Base-by-base conservation (phyloP, 2,797 vertebrate genomes). In the Falco peregrinus region DNA sequence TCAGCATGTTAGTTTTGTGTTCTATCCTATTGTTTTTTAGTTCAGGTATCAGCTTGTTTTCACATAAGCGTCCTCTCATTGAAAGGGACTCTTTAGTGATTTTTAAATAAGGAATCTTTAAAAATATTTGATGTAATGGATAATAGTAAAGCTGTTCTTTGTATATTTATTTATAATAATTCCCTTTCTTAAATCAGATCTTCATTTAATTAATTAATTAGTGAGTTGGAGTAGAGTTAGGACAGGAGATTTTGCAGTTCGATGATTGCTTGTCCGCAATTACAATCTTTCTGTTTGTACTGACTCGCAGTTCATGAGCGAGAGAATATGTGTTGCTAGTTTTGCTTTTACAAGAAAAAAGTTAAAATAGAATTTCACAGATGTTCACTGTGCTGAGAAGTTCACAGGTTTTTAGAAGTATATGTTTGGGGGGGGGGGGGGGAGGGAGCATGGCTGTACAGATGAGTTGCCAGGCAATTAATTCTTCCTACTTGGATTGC, bases 381-480 rank as follows among this genome's bases (percentile, higher is more conserved):
- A 82, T 93, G 68, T 92, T 95, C 53, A 6, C n/a, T 87, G 50
- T 91, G 50, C 60, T 37, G 78, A 87, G 91, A 85, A 78, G 86
- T 92, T 95, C 86, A 75, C 64, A 63, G 78, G 65, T 71, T 95
- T 93, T 68, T 75, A 91, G 75, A 69, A 87, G 86, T 90, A 11
- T 63, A 20, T 91, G 68, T 89, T 95, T 95, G 84, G 80, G 88
- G 70, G 50, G 84, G 60, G 83, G n/a, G 63, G 70, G 64, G 53
- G 35, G 35, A 78, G n/a, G 64, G 70, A 60, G 22, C 65, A 78
- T 0, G 84, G 82, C 93, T 95, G 76, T 96, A 79, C 93, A 95
- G 89, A 92, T 83, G 73, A 84, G 87, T 96, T 97, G 95, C 92
- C 95, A 94, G 76, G 95, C 94, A 96, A 65, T 95, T 96, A 94